phyloP scores from a whole-genome alignment of 2,113 vertebrate species.

The Pardalotus punctatus region DNA sequence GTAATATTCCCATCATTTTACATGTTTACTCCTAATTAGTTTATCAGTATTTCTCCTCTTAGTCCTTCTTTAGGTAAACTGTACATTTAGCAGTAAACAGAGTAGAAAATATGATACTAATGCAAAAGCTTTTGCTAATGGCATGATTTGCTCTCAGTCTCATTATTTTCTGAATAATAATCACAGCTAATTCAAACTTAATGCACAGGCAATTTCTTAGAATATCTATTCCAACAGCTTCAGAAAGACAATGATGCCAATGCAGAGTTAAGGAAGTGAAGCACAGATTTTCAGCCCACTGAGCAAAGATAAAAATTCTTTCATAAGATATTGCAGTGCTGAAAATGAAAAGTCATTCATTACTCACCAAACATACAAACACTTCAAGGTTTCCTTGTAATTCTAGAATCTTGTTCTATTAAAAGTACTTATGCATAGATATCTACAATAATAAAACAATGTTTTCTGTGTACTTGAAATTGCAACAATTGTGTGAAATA shows the following conservation, averaged over 20 bases:
- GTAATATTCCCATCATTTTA: background rate
- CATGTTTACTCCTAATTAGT: background rate
- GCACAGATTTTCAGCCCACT: conserved; percentile 19
- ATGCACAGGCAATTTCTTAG: conserved; percentile 59
- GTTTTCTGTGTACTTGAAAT: background rate
- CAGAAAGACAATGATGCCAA: conserved; percentile 42
- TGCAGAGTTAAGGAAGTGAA: conserved; percentile 24
- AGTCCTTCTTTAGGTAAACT: conserved; percentile 43
- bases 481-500: background rate
- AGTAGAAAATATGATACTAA: conserved; percentile 64
- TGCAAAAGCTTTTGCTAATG: conserved; percentile 53
- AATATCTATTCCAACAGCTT: conserved; percentile 34
- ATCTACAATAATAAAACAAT: background rate
- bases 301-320: conserved; percentile 47
- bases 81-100: conserved; percentile 70
- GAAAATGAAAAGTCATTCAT: conserved; percentile 37
- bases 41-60: background rate
- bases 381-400: background rate
- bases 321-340: background rate
- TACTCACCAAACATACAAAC: conserved; percentile 14
- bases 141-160: conserved; percentile 39
- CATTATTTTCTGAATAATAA: conserved; percentile 71
- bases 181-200: conserved; percentile 69
- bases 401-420: background rate
- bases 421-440: background rate